Conservation (phyloP, 37 sponge, comb jelly and placozoan genomes). For the Chondrosia reniformis region DNA sequence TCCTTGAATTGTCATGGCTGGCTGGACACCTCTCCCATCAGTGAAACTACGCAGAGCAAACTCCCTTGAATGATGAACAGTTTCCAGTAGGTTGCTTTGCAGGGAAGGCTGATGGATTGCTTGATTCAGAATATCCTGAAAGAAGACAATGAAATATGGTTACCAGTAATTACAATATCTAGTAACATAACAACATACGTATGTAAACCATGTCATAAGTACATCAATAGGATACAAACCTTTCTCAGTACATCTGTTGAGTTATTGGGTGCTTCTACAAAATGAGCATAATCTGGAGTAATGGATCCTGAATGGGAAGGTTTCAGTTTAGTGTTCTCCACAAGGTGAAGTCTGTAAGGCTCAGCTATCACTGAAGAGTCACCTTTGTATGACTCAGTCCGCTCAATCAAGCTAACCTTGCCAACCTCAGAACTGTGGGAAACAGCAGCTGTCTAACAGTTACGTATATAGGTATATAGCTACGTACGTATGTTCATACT, state of each 20-base stretch:
- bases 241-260: background rate
- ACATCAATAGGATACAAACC: no score
- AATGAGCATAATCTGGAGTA: background rate
- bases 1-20: background rate
- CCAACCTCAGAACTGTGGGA: slow-evolving; percentile 27
- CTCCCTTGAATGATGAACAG: background rate
- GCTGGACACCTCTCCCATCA: background rate
- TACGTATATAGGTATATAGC: background rate
- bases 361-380: background rate
- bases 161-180: no score
- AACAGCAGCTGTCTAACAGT: background rate
- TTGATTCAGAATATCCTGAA: background rate
- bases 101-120: background rate
- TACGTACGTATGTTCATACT: no score
- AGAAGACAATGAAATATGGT: no score
- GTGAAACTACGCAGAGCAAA: background rate
- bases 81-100: background rate
- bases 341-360: background rate
- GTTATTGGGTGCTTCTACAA: background rate
- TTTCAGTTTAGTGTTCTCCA: background rate
- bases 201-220: no score
- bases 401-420: slow-evolving; percentile 41
- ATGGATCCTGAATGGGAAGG: background rate
- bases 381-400: slow-evolving; percentile 45
- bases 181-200: background rate